Percentiles rank a stretch among this genome's conserved stretches.
Conservation (phyloP, 2,113 vertebrate genomes). For the Oreochromis aureus region DNA sequence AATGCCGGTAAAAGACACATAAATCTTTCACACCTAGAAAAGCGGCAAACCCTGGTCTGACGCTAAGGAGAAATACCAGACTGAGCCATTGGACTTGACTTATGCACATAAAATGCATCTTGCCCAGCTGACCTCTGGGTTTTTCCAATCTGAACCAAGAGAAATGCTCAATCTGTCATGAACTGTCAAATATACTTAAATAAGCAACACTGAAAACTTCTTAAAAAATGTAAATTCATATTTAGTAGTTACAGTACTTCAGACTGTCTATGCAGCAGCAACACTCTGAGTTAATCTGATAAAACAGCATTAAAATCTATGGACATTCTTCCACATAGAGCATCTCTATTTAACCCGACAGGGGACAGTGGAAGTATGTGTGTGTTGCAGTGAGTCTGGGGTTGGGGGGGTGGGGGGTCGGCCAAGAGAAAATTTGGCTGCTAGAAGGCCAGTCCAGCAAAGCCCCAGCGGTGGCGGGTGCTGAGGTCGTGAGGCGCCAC, state of each 20-base stretch:
- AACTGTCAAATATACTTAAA: not conserved
- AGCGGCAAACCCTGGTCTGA: not conserved
- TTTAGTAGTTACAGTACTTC: not conserved
- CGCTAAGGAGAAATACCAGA: not conserved
- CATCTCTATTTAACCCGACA: not conserved
- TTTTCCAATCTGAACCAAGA: not conserved
- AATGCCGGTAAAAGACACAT: not conserved
- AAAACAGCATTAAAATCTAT: not conserved
- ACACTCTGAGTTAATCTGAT: not conserved
- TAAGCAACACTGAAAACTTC: not conserved
- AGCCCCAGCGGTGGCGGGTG: constrained; percentile 51
- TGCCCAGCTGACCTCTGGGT: fast-evolving
- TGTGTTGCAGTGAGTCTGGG: not conserved
- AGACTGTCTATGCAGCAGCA: not conserved
- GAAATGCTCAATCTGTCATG: not conserved
- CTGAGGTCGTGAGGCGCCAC: constrained; percentile 74
- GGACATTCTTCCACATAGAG: not conserved
- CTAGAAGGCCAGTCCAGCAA: constrained; percentile 35
- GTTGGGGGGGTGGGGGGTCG: not conserved
- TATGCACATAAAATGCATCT: not conserved
- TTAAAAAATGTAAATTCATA: fast-evolving
- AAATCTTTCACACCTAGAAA: not conserved
- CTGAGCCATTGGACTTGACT: not conserved
- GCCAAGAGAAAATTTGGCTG: not conserved
- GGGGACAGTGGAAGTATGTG: not conserved